Conservation (phyloP, 2,888 invertebrate genomes). For the Chymomyza procnemis region DNA sequence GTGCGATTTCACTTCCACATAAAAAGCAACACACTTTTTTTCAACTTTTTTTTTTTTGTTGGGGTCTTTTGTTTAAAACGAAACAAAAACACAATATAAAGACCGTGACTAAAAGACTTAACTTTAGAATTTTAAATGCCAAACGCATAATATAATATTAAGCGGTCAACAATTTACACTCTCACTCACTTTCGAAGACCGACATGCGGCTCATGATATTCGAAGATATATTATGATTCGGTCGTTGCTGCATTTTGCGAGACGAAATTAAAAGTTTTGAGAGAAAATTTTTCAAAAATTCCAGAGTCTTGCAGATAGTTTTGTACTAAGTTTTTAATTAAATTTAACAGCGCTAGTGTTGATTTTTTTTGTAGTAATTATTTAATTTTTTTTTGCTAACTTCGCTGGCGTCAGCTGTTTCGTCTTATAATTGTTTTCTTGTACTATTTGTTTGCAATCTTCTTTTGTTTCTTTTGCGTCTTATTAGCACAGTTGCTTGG, state of each 20-base stretch:
- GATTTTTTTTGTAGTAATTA: too few species aligned
- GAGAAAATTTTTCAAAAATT: neutral
- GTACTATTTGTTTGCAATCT: neutral
- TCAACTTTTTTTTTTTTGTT: too few species aligned
- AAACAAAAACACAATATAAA: neutral
- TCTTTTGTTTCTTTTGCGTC: constrained; percentile 7
- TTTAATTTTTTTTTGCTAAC: neutral
- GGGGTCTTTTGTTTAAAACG: neutral
- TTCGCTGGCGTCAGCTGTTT: constrained; percentile 9
- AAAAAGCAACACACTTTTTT: neutral
- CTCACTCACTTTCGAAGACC: constrained; percentile 74
- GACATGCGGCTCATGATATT: constrained; percentile 73
- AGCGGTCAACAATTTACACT: neutral
- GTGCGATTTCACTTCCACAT: constrained; percentile 32
- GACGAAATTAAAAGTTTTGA: neutral
- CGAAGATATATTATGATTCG: constrained; percentile 64
- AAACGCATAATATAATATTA: constrained; percentile 9
- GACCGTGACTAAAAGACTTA: constrained; percentile 2
- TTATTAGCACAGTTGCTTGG: constrained; percentile 28
- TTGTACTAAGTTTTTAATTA: neutral
- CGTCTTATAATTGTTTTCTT: constrained; percentile 3
- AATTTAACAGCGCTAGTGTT: neutral
- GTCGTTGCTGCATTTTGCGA: constrained; percentile 69
- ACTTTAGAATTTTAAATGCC: constrained; percentile 1
- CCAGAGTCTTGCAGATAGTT: neutral